Base-by-base conservation (phyloP, 2,888 invertebrate species). In the Opisthograptis luteolata region DNA sequence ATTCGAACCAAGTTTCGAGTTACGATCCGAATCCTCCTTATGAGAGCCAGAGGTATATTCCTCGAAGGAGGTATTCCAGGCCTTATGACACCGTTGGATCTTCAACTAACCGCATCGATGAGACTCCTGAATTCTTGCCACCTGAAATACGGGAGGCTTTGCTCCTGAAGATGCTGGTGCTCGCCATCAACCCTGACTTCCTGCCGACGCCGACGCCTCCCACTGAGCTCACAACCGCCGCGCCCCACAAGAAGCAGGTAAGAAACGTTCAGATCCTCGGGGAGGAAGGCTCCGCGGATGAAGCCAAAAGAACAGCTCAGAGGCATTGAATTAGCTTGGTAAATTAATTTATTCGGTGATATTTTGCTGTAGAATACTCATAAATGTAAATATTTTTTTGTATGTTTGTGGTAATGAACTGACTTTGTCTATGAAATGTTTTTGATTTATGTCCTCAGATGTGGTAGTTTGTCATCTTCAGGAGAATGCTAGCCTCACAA, bases 221-320 rank as follows among this genome's bases (percentile, higher is more conserved):
- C 27, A 89, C 89, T 0, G 86, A 87, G 63, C 68, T 91, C 37
- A 90, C 91, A 12, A 90, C 91, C 1, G 87, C 91, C 1, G 81
- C 92, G 46, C 87, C 93, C 58, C 52, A 91, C 57, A 76, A 92
- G 60, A 92, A 92, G 60, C 93, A 94, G 41, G 92, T 94, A 12
- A 90, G 95, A 60, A 95, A 94, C 72, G 93, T 95, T 15, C 94
- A 95, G 76, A 94, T 95, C 62, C 83, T 95, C 19, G 94, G 94
- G 0, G 94, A 95, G 66, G 94, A 93, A 47, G 72, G 92, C 51
- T 64, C 90, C 55, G 68, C 79, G 68, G 69, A 88, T 64, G 80
- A 81, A 54, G 31, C 36, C 19, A 79, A 85, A 62, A 77, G 83
- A 66, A 50, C 70, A n/a, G 69, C 67, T 53, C 72, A 75, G 57